Evolutionary conservation across 1,140 invertebrate species (phyloP).

Genomic region (Coptotermes formosanus): DNA sequence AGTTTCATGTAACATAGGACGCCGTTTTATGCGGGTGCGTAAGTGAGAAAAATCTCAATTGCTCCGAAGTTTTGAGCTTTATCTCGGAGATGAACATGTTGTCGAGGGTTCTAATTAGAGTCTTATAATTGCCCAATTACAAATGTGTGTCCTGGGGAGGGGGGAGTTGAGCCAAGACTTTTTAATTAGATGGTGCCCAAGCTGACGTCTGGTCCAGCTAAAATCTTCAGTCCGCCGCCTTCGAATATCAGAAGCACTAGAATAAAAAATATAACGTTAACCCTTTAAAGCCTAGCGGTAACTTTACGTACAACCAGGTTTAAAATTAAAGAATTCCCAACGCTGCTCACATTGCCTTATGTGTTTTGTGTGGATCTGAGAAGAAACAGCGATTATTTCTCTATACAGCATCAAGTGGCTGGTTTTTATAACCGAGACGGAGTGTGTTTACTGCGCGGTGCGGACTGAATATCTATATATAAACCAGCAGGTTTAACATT

Average conservation of each 20-base stretch:
- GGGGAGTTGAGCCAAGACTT: neutral
- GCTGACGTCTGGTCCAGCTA: neutral
- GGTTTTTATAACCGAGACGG: too few species aligned
- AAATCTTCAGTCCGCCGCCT: neutral
- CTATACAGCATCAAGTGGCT: too few species aligned
- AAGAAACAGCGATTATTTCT: too few species aligned
- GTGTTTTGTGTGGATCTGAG: too few species aligned
- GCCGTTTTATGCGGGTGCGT: neutral
- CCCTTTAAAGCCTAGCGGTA: too few species aligned
- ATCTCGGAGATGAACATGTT: slow-evolving; percentile 5
- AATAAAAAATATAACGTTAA: neutral
- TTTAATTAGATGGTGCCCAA: neutral
- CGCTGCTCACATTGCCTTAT: too few species aligned
- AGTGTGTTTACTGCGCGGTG: too few species aligned
- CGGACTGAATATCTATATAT: too few species aligned
- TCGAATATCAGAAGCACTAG: neutral
- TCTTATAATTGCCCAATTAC: slow-evolving; percentile 1
- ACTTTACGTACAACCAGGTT: too few species aligned
- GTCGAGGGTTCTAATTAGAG: neutral
- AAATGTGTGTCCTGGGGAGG: neutral
- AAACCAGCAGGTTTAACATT: too few species aligned
- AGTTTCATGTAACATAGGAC: slow-evolving; percentile 2
- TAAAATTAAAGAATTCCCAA: too few species aligned
- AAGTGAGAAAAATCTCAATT: slow-evolving; percentile 5
- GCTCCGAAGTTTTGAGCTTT: neutral